Evolutionary conservation across 2,797 vertebrate genomes (phyloP).

Genomic region (Gymnoscopelus microlampas): DNA sequence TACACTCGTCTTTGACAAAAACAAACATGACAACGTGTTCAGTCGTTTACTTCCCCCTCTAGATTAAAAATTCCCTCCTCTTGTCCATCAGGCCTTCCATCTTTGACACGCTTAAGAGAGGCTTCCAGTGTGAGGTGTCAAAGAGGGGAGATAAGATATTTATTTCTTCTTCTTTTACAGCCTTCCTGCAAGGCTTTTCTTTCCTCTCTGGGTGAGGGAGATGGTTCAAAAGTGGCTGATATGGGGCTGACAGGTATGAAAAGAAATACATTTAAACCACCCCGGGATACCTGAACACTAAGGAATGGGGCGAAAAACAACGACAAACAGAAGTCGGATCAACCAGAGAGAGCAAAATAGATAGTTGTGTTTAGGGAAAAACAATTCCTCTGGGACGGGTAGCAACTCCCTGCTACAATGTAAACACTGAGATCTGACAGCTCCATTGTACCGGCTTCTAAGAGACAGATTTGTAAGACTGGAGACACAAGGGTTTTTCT

Average conservation of each 20-base stretch:
- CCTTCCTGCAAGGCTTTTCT: conserved; percentile 43
- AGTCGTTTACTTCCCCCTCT: not conserved
- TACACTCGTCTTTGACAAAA: conserved; percentile 11
- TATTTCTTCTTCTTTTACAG: conserved; percentile 41
- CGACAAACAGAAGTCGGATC: conserved; percentile 33
- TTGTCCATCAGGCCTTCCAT: conserved; percentile 4
- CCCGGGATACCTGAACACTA: conserved; percentile 36
- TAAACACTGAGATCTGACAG: conserved; percentile 51
- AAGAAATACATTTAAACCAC: conserved; percentile 25
- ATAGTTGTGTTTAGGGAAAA: conserved; percentile 40
- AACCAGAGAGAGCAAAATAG: conserved; percentile 32
- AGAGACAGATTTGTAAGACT: conserved; percentile 8
- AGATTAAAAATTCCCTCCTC: conserved; percentile 14
- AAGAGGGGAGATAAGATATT: conserved; percentile 39
- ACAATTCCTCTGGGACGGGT: conserved; percentile 26
- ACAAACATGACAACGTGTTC: conserved; percentile 9
- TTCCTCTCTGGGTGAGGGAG: conserved; percentile 48
- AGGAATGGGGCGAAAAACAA: conserved; percentile 35
- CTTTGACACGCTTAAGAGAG: conserved; percentile 54
- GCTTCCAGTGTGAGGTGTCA: conserved; percentile 50
- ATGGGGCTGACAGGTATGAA: conserved; percentile 49
- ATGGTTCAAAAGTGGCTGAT: conserved; percentile 38
- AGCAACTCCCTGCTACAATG: conserved; percentile 33
- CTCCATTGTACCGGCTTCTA: conserved; percentile 27
- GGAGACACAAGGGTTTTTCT: not conserved